phyloP scores from a whole-genome alignment of 2,888 invertebrate species.

The Sesia apiformis region DNA sequence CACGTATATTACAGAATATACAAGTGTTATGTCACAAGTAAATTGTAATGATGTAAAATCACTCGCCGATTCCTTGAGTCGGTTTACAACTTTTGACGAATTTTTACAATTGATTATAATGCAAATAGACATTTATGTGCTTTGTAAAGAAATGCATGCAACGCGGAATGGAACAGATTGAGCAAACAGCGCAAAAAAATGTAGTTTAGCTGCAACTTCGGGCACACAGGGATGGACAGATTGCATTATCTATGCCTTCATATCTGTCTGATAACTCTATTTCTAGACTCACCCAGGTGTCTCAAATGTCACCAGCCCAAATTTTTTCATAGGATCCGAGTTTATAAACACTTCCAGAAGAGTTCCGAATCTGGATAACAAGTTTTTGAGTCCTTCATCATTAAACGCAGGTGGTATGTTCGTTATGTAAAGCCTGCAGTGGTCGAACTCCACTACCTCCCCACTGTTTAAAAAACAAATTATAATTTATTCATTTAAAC shows the following conservation, averaged over 20 bases:
- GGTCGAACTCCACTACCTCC: conserved; percentile 27
- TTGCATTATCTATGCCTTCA: neutral
- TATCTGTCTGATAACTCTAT: neutral
- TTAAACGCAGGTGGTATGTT: conserved; percentile 41
- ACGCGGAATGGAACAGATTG: too few relatives aligned
- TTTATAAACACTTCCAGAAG: conserved; percentile 23
- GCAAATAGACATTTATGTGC: too few relatives aligned
- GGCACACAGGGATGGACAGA: neutral
- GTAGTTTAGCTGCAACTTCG: too few relatives aligned
- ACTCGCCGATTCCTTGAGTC: too few relatives aligned
- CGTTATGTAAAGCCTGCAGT: conserved; percentile 41
- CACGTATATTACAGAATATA: too few relatives aligned
- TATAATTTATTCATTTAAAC: too few relatives aligned
- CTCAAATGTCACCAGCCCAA: conserved; percentile 36
- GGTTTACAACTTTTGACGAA: too few relatives aligned
- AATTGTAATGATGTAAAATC: too few relatives aligned
- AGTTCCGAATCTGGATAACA: conserved; percentile 42
- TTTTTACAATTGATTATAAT: too few relatives aligned
- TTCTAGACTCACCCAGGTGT: conserved; percentile 39
- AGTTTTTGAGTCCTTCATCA: conserved; percentile 33
- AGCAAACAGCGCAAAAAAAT: too few relatives aligned
- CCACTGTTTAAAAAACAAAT: conserved; percentile 16
- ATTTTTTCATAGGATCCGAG: conserved; percentile 34
- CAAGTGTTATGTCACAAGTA: too few relatives aligned
- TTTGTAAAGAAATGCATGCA: too few relatives aligned